Conservation (phyloP, 1,140 invertebrate genomes). For the Orius laevigatus region DNA sequence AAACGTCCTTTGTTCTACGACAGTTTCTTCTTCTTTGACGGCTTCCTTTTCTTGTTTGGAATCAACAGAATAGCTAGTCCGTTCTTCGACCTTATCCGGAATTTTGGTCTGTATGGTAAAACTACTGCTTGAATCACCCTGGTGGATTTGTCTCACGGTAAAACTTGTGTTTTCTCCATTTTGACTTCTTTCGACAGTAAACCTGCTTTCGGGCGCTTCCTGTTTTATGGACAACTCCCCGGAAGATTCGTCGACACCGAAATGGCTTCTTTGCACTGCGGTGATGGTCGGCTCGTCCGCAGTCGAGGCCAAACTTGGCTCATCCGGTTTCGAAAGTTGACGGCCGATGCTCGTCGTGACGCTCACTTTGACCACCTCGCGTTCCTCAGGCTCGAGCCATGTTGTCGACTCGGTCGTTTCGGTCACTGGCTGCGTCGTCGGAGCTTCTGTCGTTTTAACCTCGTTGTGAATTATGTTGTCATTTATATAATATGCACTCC, state of each 20-base stretch:
- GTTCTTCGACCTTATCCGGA: background rate
- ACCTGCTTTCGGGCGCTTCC: background rate
- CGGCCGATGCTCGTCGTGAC: no score
- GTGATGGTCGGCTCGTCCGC: conserved; percentile 31
- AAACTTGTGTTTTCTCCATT: conserved; percentile 9
- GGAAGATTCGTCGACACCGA: conserved; percentile 34
- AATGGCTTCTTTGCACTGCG: conserved; percentile 34
- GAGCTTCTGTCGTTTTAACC: no score
- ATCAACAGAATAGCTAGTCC: conserved; percentile 5
- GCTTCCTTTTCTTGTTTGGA: conserved; percentile 1
- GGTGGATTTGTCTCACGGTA: conserved; percentile 4
- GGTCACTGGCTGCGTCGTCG: no score
- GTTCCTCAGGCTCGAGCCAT: no score
- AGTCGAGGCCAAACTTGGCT: no score
- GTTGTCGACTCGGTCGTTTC: no score
- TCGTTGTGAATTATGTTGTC: no score
- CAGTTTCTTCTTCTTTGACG: background rate
- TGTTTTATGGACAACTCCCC: conserved; percentile 18
- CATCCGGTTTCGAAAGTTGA: no score
- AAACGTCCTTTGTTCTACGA: background rate
- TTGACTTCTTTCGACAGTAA: conserved; percentile 5
- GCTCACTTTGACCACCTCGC: no score
- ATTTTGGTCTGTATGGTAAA: conserved; percentile 2
- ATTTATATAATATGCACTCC: no score
- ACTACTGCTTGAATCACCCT: background rate